phyloP scores from a whole-genome alignment of 2,888 invertebrate genomes.

The Drosophila quasianomalipes region DNA sequence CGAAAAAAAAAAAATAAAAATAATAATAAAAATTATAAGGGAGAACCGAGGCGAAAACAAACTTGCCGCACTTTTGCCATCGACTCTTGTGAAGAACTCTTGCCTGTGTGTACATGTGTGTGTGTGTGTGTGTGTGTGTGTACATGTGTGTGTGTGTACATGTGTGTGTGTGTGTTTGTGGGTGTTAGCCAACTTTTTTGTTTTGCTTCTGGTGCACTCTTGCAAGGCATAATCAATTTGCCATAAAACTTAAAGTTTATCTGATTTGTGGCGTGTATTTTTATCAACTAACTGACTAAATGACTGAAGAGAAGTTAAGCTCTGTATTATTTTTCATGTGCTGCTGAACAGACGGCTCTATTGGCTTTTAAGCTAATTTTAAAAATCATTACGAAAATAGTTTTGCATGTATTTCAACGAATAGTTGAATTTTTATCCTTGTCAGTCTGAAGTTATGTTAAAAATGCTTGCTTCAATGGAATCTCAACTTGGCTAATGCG shows the following conservation, averaged over 20 bases:
- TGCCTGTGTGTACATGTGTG: background rate
- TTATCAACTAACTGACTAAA: background rate
- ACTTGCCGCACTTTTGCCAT: background rate
- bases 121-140: background rate
- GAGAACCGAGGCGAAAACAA: conserved; percentile 18
- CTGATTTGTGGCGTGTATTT: conserved; percentile 5
- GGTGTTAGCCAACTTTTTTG: conserved; percentile 5
- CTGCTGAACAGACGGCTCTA: background rate
- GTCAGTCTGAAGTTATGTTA: fast-evolving
- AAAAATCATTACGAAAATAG: background rate
- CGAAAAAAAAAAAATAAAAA: background rate
- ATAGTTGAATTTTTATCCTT: background rate
- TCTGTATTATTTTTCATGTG: background rate
- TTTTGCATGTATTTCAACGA: background rate
- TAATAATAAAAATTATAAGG: conserved; percentile 26
- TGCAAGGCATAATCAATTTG: conserved; percentile 6
- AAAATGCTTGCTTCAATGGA: background rate
- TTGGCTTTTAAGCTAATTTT: background rate
- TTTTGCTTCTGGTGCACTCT: background rate
- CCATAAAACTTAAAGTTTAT: conserved; percentile 10
- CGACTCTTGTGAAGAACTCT: background rate
- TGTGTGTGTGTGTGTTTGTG: background rate
- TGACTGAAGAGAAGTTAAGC: background rate
- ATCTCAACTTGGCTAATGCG: background rate
- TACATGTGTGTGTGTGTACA: background rate